Percentiles rank a stretch among this genome's conserved stretches.
Conservation (phyloP, 2,888 invertebrate species). For the Cosmopolites sordidus region DNA sequence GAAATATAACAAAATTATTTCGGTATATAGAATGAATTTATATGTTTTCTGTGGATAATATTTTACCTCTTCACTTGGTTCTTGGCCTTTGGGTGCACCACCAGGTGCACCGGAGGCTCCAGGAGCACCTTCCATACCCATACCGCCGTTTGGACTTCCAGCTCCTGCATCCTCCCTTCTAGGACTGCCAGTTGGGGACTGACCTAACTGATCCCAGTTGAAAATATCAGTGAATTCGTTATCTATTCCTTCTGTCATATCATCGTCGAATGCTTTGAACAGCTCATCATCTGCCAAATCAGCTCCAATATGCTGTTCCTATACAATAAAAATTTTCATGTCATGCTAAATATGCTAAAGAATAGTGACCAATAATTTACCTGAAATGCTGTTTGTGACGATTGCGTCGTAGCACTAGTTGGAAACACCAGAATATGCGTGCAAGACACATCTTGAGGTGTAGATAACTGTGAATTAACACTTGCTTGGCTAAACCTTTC, state of each 20-base stretch:
- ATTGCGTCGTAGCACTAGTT: slow-evolving; percentile 90
- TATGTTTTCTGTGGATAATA: neutral
- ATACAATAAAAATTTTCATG: slow-evolving; percentile 8
- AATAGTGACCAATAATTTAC: too few relatives aligned
- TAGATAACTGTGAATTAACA: slow-evolving; percentile 85
- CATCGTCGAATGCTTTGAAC: slow-evolving; percentile 53
- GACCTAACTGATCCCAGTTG: slow-evolving; percentile 57
- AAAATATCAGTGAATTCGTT: slow-evolving; percentile 76
- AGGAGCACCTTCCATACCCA: slow-evolving; percentile 48
- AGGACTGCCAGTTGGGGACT: slow-evolving; percentile 52
- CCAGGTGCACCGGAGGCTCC: slow-evolving; percentile 45
- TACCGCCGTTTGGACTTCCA: slow-evolving; percentile 54
- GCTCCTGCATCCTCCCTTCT: slow-evolving; percentile 32
- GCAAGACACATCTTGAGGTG: slow-evolving; percentile 93
- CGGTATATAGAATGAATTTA: neutral
- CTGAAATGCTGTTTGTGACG: slow-evolving; percentile 65
- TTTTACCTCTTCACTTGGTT: slow-evolving; percentile 41
- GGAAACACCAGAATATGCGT: slow-evolving; percentile 99
- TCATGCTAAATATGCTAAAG: too few relatives aligned
- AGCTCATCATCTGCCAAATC: slow-evolving; percentile 66
- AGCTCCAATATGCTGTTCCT: slow-evolving; percentile 62
- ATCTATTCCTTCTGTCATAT: slow-evolving; percentile 53
- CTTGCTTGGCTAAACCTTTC: slow-evolving; percentile 79
- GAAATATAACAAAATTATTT: too few relatives aligned
- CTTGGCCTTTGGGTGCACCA: slow-evolving; percentile 44